Base-by-base conservation (phyloP, 2,888 invertebrate species). In the Opisthograptis luteolata region DNA sequence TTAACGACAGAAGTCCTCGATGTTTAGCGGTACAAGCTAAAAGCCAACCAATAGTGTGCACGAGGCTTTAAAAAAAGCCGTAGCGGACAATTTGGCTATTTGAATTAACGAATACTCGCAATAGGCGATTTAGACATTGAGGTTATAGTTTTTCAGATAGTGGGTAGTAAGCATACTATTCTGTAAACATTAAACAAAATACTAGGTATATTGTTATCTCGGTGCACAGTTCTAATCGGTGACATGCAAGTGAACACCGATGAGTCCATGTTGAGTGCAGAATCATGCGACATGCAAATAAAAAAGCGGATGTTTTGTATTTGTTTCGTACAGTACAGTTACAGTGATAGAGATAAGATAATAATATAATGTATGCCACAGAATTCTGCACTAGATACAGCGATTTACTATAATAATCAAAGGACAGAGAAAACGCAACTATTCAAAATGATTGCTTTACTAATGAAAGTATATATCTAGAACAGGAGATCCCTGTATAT, bases 171-270 rank as follows among this genome's bases (percentile, higher is more conserved):
- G n/a, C n/a, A n/a, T n/a, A n/a, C 4, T 25, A 25, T 10, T 10
- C 1, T 3, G 1, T 9, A 2, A 12, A 12, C 7, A 20, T 19
- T 14, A 35, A 14, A 32, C 9, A 10, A 9, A 43, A 17, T 34
- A 17, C 3, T 22, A n/a, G n/a, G n/a, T n/a, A 7, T 36, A 44
- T 41, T 45, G 51, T 37, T 48, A 45, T 14, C 43, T 50, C 45
- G 48, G 48, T 43, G 53, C 37, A 37, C 0, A 19, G 15, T 10
- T 25, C 30, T 24, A 10, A 25, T 43, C 52, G 49, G 46, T 43
- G 44, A 39, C 59, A 62, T 62, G 62, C 62, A 62, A 46, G 54
- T 54, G 39, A 45, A 55, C 47, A 59, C 47, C 41, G 39, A 48
- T 43, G 41, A 28, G 20, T 37, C 17, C 8, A 34, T 36, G 10